phyloP scores from a whole-genome alignment of 2,113 vertebrate species.

The Spilogale gracilis region DNA sequence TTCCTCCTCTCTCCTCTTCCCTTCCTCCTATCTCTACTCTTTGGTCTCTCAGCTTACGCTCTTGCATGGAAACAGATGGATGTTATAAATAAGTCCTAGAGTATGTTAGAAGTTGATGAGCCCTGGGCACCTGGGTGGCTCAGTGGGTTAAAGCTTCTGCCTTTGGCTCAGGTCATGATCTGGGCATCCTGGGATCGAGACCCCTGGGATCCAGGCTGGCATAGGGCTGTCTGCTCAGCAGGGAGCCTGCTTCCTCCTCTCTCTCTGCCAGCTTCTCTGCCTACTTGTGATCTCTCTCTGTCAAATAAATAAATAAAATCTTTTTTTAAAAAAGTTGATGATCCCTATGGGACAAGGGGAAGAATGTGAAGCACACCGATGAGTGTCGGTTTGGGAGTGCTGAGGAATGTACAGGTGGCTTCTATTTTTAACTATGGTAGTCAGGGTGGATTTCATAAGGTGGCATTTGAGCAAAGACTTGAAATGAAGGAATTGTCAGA shows the following conservation, averaged over 20 bases:
- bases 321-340: not conserved
- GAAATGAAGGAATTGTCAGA: not conserved
- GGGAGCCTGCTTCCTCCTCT: no score
- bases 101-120: not conserved
- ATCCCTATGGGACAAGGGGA: not conserved
- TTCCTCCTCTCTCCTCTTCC: no score
- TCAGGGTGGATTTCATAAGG: not conserved
- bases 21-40: not conserved
- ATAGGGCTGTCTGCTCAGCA: no score
- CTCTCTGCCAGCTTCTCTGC: no score
- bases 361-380: not conserved
- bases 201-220: no score
- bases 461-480: not conserved
- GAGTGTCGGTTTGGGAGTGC: not conserved
- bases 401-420: not conserved
- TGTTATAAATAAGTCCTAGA: slow-evolving; percentile 13
- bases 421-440: not conserved
- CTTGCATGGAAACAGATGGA: slow-evolving; percentile 14
- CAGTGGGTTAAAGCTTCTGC: no score
- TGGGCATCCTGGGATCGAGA: no score
- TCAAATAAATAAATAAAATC: no score
- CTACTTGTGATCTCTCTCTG: no score
- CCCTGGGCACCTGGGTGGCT: no score
- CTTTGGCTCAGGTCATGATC: no score
- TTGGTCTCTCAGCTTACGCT: not conserved